phyloP scores from a whole-genome alignment of 2,888 invertebrate genomes.

The Netelia inedita region DNA sequence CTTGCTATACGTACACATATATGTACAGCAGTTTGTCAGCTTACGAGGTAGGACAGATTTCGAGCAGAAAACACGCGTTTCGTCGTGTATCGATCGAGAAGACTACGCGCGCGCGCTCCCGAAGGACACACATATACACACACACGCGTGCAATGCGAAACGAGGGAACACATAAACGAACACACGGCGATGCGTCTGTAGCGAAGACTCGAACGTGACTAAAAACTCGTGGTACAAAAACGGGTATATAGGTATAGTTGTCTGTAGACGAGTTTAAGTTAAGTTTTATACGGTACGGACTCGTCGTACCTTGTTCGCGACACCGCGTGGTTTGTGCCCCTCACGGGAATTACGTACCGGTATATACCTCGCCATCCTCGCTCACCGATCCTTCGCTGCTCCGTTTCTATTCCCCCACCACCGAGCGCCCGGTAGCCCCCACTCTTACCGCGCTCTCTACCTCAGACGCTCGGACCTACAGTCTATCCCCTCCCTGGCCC shows the following conservation, averaged over 20 bases:
- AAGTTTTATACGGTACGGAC: background rate
- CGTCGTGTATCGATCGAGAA: conserved; percentile 35
- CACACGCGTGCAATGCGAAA: too few relatives aligned
- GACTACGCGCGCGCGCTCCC: conserved; percentile 9
- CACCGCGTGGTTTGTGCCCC: conserved; percentile 72
- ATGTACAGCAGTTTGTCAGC: background rate
- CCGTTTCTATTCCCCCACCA: conserved; percentile 46
- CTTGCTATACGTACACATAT: background rate
- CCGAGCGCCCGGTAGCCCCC: background rate
- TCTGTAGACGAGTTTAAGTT: background rate
- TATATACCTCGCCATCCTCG: conserved; percentile 72
- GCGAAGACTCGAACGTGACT: conserved; percentile 65
- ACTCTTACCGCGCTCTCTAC: conserved; percentile 51
- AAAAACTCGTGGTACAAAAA: background rate
- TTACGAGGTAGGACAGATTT: background rate
- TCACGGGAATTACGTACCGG: conserved; percentile 69
- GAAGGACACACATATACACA: background rate
- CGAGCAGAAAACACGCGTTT: conserved; percentile 10
- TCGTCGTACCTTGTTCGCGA: conserved; percentile 53
- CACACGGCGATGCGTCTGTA: conserved; percentile 55
- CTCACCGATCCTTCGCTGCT: conserved; percentile 61
- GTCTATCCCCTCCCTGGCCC: conserved; percentile 9
- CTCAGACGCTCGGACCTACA: conserved; percentile 50
- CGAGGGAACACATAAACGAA: background rate
- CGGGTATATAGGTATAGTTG: conserved; percentile 1